Base-by-base conservation (phyloP, 1,140 invertebrate species). In the Pseudobourletiella spinata region DNA sequence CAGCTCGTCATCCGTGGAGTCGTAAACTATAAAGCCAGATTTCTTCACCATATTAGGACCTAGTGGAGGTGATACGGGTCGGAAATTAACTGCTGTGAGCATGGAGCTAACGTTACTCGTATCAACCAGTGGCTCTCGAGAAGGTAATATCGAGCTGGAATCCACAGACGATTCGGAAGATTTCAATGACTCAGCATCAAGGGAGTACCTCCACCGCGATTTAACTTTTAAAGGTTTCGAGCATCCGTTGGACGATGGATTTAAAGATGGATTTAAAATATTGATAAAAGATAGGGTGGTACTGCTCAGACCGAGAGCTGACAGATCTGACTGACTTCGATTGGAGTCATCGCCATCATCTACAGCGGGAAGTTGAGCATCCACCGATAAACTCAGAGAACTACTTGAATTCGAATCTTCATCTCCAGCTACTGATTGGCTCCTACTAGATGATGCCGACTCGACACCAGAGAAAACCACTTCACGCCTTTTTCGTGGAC, bases 151-250 rank as follows among this genome's bases (percentile, higher is more conserved):
- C 22, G 46, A 25, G n/a, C 15, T 20, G 6, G 18, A 8, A 14
- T 46, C 44, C 6, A 18, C 44, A 8, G 18, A 11, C 32, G 15
- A 54, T 46, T n/a, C 63, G 55, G 48, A 30, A 59, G 35, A 50
- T 54, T 70, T 61, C 1, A 52, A 8, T 6, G 56, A 57, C n/a
- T 91, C 88, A 42, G 89, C 76, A 74, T 91, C 88, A 76, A 87
- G 89, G 1, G 84, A 87, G 62, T 87, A 75, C 51, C 88, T 75
- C 88, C 89, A 91, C 25, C 88, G 77, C 3, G 88, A 89, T 74
- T 91, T 92, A 0, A 92, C 87, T 79, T 90, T 90, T 4, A 88
- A 84, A 1, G 86, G 86, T 76, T 84, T 86, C 11, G 30, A 60
- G 24, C 22, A 44, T 11, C 29, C 25, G 18, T 30, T 15, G 8